phyloP scores from a whole-genome alignment of 2,113 vertebrate species.

The Melanotaenia duboulayi region DNA sequence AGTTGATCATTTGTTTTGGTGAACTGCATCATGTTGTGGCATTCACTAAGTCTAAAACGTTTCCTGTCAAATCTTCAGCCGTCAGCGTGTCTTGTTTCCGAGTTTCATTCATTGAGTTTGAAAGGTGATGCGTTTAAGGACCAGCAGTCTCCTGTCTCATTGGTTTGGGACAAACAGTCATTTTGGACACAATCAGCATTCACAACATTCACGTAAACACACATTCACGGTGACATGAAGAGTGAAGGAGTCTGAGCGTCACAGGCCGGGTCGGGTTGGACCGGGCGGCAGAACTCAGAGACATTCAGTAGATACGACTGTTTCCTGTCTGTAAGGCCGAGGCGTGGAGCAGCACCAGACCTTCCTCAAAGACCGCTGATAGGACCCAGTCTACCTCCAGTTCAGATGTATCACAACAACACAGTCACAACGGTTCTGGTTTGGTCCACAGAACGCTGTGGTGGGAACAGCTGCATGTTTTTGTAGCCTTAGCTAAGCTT shows the following conservation, averaged over 20 bases:
- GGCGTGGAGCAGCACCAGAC: not conserved
- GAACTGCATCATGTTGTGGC: no score
- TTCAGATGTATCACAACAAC: constrained; percentile 37
- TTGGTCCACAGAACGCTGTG: constrained; percentile 27
- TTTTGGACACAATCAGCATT: no score
- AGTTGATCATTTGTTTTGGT: no score
- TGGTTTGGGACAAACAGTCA: no score
- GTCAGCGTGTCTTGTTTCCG: no score
- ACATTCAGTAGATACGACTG: constrained; percentile 28
- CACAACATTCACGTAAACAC: constrained; percentile 28
- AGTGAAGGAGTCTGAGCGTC: not conserved
- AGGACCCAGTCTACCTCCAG: constrained; percentile 27
- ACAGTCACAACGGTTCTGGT: constrained; percentile 11
- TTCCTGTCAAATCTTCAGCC: no score
- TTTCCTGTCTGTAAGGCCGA: constrained; percentile 20
- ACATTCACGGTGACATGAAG: constrained; percentile 33
- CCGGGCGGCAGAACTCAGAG: not conserved
- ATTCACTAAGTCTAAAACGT: no score
- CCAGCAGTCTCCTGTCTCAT: no score
- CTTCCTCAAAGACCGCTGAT: constrained; percentile 4
- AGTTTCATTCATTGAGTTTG: no score
- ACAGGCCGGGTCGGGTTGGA: no score
- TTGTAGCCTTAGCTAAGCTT: constrained; percentile 53
- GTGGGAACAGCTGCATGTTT: constrained; percentile 42
- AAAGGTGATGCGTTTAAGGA: no score